Conservation (phyloP, 2,888 invertebrate species). For the Clitarchus hookeri region DNA sequence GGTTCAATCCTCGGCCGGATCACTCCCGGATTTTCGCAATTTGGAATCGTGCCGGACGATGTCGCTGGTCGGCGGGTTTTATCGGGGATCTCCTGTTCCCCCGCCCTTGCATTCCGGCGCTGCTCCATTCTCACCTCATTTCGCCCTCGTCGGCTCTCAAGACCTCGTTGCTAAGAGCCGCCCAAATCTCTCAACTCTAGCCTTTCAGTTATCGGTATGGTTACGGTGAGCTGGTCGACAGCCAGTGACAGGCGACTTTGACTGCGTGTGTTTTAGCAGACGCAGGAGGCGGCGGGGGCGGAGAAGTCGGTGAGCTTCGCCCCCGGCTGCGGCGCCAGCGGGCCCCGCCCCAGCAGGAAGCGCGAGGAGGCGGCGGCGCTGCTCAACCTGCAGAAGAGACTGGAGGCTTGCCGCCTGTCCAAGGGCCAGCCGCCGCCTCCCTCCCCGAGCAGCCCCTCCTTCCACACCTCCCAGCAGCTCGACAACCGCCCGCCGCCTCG, state of each 20-base stretch:
- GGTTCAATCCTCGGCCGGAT: too few relatives aligned
- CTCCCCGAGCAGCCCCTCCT: conserved; percentile 51
- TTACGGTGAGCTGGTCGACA: too few relatives aligned
- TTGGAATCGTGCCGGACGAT: too few relatives aligned
- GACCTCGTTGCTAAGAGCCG: too few relatives aligned
- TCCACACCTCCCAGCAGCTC: conserved; percentile 55
- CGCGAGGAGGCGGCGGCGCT: conserved; percentile 72
- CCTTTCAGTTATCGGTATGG: too few relatives aligned
- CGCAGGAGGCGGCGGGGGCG: not conserved
- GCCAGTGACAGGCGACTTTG: not conserved
- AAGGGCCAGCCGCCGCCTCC: conserved; percentile 56
- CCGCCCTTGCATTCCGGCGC: too few relatives aligned
- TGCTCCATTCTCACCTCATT: too few relatives aligned
- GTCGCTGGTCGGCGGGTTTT: too few relatives aligned
- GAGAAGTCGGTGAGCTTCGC: conserved; percentile 39
- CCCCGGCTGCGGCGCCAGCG: conserved; percentile 52
- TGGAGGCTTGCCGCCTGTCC: conserved; percentile 61
- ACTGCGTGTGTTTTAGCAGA: not conserved
- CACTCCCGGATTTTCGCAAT: too few relatives aligned
- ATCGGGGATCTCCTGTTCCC: too few relatives aligned
- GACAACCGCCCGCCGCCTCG: conserved; percentile 67
- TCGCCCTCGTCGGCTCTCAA: too few relatives aligned
- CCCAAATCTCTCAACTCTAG: too few relatives aligned
- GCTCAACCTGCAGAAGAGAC: conserved; percentile 71
- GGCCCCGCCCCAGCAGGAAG: conserved; percentile 64